Conservation (phyloP, 2,888 invertebrate genomes). For the Polymixis flavicincta region DNA sequence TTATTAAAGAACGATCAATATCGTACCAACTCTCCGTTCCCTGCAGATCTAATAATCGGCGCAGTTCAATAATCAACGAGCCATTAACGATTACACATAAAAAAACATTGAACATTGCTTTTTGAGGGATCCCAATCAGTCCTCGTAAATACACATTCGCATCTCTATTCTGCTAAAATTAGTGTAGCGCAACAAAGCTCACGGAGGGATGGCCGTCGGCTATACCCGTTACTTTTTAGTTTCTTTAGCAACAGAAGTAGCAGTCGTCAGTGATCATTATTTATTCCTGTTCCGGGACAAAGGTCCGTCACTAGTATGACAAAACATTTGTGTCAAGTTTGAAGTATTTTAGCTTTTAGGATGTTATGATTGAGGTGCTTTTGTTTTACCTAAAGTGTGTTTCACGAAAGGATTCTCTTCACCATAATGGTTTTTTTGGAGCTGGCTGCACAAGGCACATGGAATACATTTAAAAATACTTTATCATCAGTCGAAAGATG, state of each 20-base stretch:
- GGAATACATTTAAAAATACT: background rate
- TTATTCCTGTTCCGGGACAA: constrained; percentile 64
- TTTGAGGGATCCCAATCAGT: constrained; percentile 12
- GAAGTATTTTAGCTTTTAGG: constrained; percentile 25
- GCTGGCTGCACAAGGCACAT: background rate
- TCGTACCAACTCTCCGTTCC: background rate
- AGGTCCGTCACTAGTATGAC: constrained; percentile 52
- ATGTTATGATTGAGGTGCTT: constrained; percentile 8
- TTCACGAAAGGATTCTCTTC: too few relatives aligned
- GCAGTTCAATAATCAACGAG: constrained; percentile 8
- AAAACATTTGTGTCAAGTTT: constrained; percentile 65
- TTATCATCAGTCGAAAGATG: background rate
- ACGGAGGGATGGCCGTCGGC: constrained; percentile 53
- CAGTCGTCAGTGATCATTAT: constrained; percentile 62
- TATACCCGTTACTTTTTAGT: constrained; percentile 55
- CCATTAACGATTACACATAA: constrained; percentile 3
- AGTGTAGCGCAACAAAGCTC: constrained; percentile 45
- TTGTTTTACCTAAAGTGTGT: constrained; percentile 2
- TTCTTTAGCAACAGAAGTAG: constrained; percentile 47
- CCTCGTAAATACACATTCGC: constrained; percentile 31
- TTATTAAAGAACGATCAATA: background rate
- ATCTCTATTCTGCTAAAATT: constrained; percentile 48
- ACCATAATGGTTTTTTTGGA: too few relatives aligned
- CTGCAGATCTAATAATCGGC: background rate
- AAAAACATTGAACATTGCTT: constrained; percentile 5